A percentile compares a stretch with the other conserved stretches of the same genome.
Evolutionary conservation across 2,888 invertebrate genomes (phyloP).

Genomic region (Argyra leucocephala): DNA sequence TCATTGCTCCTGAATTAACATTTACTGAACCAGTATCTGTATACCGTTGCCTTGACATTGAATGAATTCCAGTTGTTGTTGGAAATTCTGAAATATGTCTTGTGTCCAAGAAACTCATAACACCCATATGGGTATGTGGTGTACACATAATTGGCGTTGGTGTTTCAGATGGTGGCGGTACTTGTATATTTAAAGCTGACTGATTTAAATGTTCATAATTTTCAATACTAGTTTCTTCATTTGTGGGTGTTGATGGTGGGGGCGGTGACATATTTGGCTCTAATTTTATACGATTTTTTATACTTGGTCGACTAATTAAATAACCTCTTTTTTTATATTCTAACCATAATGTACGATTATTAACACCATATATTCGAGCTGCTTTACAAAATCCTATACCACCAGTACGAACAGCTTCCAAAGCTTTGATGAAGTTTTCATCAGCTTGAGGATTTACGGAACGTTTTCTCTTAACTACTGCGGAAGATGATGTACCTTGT

Average conservation of each 20-base stretch:
- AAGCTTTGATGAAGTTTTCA: slow-evolving; percentile 70
- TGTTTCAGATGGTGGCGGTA: slow-evolving; percentile 44
- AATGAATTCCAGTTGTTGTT: slow-evolving; percentile 47
- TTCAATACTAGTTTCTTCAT: slow-evolving; percentile 43
- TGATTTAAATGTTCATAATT: slow-evolving; percentile 41
- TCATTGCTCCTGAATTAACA: slow-evolving; percentile 53
- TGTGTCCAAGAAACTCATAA: slow-evolving; percentile 61
- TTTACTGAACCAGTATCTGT: slow-evolving; percentile 42
- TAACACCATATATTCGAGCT: slow-evolving; percentile 72
- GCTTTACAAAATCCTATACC: slow-evolving; percentile 81
- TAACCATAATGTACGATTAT: slow-evolving; percentile 74
- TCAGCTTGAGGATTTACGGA: slow-evolving; percentile 72
- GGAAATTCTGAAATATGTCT: slow-evolving; percentile 57
- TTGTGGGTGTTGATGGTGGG: slow-evolving; percentile 39
- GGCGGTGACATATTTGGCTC: slow-evolving; percentile 56
- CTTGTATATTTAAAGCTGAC: slow-evolving; percentile 43
- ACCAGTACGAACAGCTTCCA: slow-evolving; percentile 73
- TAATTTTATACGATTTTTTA: slow-evolving; percentile 64
- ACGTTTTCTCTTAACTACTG: slow-evolving; percentile 54
- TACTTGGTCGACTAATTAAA: slow-evolving; percentile 68
- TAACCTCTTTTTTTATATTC: slow-evolving; percentile 79
- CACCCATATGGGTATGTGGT: slow-evolving; percentile 53
- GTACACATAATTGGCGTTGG: slow-evolving; percentile 53
- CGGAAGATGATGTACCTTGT: slow-evolving; percentile 24
- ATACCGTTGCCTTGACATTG: slow-evolving; percentile 45